A percentile compares a stretch with the other conserved stretches of the same genome.
phyloP scores from a whole-genome alignment of 1,140 invertebrate genomes.

The Anoplolepis gracilipes region DNA sequence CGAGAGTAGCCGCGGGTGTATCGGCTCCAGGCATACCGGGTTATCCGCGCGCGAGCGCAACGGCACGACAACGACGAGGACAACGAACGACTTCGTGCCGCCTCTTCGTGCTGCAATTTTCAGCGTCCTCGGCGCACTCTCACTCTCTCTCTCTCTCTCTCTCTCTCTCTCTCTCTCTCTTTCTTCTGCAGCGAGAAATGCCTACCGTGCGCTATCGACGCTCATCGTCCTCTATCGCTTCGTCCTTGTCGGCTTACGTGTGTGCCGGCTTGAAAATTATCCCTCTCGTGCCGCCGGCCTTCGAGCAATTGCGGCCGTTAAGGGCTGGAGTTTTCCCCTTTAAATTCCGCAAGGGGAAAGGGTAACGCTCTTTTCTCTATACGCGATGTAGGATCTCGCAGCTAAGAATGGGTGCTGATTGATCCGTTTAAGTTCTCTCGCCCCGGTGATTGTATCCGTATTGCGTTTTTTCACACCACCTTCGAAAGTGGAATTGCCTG shows the following conservation, averaged over 20 bases:
- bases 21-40: conserved; percentile 51
- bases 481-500: conserved; percentile 4
- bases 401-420: conserved; percentile 43
- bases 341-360: conserved; percentile 42
- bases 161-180: not conserved
- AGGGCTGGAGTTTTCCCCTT: conserved; percentile 50
- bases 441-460: conserved; percentile 30
- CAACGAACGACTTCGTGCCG: conserved; percentile 53
- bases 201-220: conserved; percentile 64
- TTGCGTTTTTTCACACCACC: not conserved
- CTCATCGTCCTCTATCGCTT: conserved; percentile 60
- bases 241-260: conserved; percentile 54
- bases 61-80: not conserved
- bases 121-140: conserved; percentile 57
- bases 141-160: too few relatives aligned
- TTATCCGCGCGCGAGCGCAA: conserved; percentile 16
- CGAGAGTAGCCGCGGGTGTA: conserved; percentile 33
- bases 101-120: conserved; percentile 72
- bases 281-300: conserved; percentile 50
- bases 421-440: conserved; percentile 41
- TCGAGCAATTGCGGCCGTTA: conserved; percentile 56
- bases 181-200: conserved; percentile 46
- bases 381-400: conserved; percentile 18
- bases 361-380: not conserved
- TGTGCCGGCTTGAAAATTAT: conserved; percentile 44